Conservation (phyloP, 1,140 invertebrate species). For the Cydia fagiglandana region DNA sequence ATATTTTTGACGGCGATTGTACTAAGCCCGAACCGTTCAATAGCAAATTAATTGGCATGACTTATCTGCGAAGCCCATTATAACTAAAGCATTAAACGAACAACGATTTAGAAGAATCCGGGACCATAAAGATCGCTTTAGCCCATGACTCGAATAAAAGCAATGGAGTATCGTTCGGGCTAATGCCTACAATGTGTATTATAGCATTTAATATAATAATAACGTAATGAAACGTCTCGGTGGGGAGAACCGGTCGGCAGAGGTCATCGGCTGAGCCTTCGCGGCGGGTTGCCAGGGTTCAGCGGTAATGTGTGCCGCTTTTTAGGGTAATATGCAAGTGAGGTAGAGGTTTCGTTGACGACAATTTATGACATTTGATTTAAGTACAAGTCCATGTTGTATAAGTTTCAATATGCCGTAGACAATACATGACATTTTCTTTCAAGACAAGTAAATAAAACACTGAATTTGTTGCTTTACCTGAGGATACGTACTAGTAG, state of each 20-base stretch:
- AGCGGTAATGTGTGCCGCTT: conserved; percentile 55
- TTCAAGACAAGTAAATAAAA: too few relatives aligned
- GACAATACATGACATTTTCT: too few relatives aligned
- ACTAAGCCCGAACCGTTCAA: not conserved
- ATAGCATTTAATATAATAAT: conserved; percentile 79
- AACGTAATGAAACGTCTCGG: conserved; percentile 76
- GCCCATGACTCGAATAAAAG: conserved; percentile 44
- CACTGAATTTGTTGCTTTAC: too few relatives aligned
- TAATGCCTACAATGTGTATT: conserved; percentile 77
- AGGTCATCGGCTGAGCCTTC: conserved; percentile 78
- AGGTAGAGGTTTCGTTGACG: too few relatives aligned
- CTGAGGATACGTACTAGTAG: too few relatives aligned
- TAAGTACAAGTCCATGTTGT: too few relatives aligned
- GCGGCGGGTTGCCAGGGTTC: conserved; percentile 66
- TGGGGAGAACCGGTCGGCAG: conserved; percentile 69
- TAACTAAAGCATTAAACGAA: conserved; percentile 27
- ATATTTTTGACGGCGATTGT: not conserved
- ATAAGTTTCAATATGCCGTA: too few relatives aligned
- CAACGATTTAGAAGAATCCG: conserved; percentile 1
- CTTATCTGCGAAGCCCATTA: conserved; percentile 7
- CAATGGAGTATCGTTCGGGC: conserved; percentile 49
- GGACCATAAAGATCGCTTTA: conserved; percentile 50
- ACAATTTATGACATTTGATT: too few relatives aligned
- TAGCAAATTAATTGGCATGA: conserved; percentile 28
- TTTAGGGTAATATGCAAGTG: conserved; percentile 44